Base-by-base conservation (phyloP, 2,113 vertebrate genomes). In the Poeciliopsis prolifica region DNA sequence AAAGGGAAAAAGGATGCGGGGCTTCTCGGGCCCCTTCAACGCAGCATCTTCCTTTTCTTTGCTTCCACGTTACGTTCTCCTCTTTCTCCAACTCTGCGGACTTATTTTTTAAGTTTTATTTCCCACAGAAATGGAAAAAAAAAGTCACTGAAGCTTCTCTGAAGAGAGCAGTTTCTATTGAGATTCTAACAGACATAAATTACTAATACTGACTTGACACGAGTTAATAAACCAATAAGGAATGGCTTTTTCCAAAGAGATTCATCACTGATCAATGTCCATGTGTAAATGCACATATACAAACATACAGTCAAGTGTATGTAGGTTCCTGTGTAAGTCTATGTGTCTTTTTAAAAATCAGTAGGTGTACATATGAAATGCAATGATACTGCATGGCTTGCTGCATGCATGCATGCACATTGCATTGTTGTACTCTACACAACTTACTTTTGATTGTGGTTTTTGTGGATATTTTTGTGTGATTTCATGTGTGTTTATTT, bases 181-280 rank as follows among this genome's bases (percentile, higher is more conserved):
- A 89, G 90, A 89, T 90, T 86, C 84, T 89, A 88, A 91, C 77
- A 51, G 91, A 92, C 86, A 88, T 91, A 85, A 86, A 91, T 89
- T 92, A 93, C 90, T 94, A 92, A 94, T 91, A 93, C 90, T 92
- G 89, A 95, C 91, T 86, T 80, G 89, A 92, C 89, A 87, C 88
- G 89, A 88, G 82, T 91, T 91, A 88, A 89, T 90, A 93, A 81
- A 93, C 87, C 90, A 82, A 88, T 93, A 88, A 94, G 91, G 94
- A 89, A 95, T 95, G 95, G 95, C 95, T 95, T 95, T 94, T 95
- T 95, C 94, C 94, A 91, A 88, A 92, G 78, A 92, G 88, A 94
- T 90, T 83, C 78, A 58, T 87, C 77, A 91, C 88, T 89, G 83
- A 83, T 89, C 86, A 81, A 31, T 86, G 87, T 91, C 90, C 90